These are phyloP conservation scores for Chitala chitala DNA, from an alignment of 2,113 vertebrate genomes.

Conservation along the genomic window DNA sequence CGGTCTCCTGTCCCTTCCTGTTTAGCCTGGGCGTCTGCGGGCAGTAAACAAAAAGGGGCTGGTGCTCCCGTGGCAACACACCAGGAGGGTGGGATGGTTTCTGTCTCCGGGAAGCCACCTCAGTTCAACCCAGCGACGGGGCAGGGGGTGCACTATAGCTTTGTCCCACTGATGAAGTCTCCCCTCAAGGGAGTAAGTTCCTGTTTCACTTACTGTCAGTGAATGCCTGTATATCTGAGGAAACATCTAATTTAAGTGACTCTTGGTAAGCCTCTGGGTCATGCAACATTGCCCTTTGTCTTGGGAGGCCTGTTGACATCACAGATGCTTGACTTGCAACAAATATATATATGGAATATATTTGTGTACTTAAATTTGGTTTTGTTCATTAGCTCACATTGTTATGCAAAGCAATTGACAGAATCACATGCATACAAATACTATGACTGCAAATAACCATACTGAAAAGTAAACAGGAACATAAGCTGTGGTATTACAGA, in stretches of 20 bases:
- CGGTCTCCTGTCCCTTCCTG: constrained; percentile 82
- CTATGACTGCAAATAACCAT: no score
- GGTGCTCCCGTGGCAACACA: constrained; percentile 37
- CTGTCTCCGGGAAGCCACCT: constrained; percentile 45
- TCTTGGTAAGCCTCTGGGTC: not conserved
- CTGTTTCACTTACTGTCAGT: not conserved
- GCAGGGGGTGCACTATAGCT: constrained; percentile 10
- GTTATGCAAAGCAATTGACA: no score
- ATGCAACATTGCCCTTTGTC: not conserved
- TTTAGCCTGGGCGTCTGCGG: constrained; percentile 91
- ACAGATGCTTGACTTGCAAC: not conserved
- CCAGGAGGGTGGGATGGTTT: constrained; percentile 48
- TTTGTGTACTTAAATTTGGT: no score
- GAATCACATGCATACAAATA: no score
- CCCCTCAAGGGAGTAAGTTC: not conserved
- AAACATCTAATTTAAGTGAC: not conserved
- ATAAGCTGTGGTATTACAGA: no score
- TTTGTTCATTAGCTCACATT: no score
- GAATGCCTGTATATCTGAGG: not conserved
- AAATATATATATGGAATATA: no score
- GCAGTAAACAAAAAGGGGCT: constrained; percentile 79
- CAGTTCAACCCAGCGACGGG: constrained; percentile 16
- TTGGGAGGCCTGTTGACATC: not conserved
- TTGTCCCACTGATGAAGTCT: not conserved
- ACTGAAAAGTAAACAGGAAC: no score